Conservation (phyloP, 64 coral and sea anemone species). For the Stylophora pistillata region DNA sequence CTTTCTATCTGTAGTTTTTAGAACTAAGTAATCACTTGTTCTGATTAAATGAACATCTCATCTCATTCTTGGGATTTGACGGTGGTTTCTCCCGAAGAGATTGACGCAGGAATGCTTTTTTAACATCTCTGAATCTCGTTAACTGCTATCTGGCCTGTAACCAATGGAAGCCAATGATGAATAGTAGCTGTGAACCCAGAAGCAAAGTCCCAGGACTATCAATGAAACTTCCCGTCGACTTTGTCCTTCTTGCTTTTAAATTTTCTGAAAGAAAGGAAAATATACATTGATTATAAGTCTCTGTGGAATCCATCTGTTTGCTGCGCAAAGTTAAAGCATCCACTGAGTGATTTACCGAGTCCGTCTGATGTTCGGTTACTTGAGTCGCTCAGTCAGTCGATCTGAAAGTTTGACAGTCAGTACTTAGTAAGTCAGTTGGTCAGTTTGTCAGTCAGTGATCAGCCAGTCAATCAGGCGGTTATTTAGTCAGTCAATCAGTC, state of each 20-base stretch:
- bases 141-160: slow-evolving; percentile 3
- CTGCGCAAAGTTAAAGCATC: neutral
- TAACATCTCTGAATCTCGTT: neutral
- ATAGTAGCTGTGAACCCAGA: neutral
- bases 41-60: neutral
- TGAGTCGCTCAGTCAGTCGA: too few relatives aligned
- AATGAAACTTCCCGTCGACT: neutral
- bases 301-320: neutral
- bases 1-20: neutral
- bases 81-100: neutral
- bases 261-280: neutral
- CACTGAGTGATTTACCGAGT: too few relatives aligned
- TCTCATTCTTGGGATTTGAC: neutral
- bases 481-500: too few relatives aligned
- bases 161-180: neutral
- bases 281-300: neutral
- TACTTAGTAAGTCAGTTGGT: too few relatives aligned
- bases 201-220: neutral
- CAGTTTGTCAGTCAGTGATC: too few relatives aligned
- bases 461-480: too few relatives aligned
- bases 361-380: too few relatives aligned
- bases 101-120: too few relatives aligned
- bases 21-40: neutral
- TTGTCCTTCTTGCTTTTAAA: neutral
- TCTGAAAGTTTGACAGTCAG: too few relatives aligned